A percentile compares a stretch with the other conserved stretches of the same genome.
These are phyloP conservation scores for Chironomus tentans DNA, from an alignment of 2,888 invertebrate species.

Conservation along the genomic window DNA sequence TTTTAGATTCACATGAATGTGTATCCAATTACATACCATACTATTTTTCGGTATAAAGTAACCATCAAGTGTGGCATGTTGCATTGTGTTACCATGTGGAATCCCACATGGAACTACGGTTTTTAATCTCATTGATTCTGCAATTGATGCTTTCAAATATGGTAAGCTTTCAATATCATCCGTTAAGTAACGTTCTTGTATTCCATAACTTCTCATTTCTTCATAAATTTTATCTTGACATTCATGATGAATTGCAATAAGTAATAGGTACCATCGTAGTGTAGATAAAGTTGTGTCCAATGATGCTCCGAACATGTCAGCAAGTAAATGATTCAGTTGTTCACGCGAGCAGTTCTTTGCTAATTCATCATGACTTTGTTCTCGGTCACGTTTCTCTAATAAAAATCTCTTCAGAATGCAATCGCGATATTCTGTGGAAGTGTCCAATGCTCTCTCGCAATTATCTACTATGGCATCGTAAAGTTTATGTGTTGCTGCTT, in stretches of 20 bases:
- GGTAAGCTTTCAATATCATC: conserved; percentile 49
- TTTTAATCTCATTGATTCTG: conserved; percentile 69
- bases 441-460: conserved; percentile 26
- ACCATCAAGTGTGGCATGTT: conserved; percentile 52
- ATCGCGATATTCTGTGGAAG: conserved; percentile 38
- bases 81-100: conserved; percentile 62
- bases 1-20: background rate
- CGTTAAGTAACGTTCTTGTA: conserved; percentile 33
- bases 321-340: conserved; percentile 65
- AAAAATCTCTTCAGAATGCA: conserved; percentile 58
- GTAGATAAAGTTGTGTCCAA: conserved; percentile 75
- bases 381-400: conserved; percentile 48
- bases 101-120: conserved; percentile 75
- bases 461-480: conserved; percentile 59
- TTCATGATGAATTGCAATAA: conserved; percentile 58
- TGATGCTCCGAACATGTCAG: conserved; percentile 79
- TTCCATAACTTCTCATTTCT: conserved; percentile 42
- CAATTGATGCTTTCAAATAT: conserved; percentile 61
- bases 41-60: conserved; percentile 57
- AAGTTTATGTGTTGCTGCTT: conserved; percentile 59
- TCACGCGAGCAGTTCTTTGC: conserved; percentile 51
- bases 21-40: conserved; percentile 42
- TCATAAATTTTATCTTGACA: conserved; percentile 52
- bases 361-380: conserved; percentile 42
- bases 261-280: conserved; percentile 71